These are phyloP conservation scores for Hippopotamyrus pictus DNA, from an alignment of 2,797 vertebrate genomes.

Conservation along the genomic window DNA sequence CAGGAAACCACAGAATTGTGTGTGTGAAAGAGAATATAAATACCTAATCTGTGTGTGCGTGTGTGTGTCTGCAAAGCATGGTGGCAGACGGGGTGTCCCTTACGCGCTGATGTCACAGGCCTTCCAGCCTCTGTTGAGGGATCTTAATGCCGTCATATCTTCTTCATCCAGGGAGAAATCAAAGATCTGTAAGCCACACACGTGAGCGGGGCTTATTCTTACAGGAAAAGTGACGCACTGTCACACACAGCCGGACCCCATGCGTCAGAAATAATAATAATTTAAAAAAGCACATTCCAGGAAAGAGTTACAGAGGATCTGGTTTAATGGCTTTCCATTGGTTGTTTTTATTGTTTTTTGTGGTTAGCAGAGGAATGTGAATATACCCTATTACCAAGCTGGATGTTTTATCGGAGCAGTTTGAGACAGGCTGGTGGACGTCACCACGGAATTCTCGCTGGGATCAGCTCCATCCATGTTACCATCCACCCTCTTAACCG, in stretches of 20 bases:
- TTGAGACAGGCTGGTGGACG: background rate
- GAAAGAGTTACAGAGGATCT: background rate
- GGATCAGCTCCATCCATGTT: background rate
- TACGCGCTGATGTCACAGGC: slow-evolving; percentile 42
- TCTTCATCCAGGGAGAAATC: slow-evolving; percentile 57
- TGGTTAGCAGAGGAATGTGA: background rate
- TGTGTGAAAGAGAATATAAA: background rate
- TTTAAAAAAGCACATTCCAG: background rate
- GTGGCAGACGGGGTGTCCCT: slow-evolving; percentile 24
- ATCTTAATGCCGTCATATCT: slow-evolving; percentile 52
- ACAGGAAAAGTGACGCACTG: background rate
- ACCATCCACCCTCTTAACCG: background rate
- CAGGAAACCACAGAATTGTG: background rate
- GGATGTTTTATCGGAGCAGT: background rate
- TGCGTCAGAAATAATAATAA: background rate
- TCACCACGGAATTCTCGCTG: background rate
- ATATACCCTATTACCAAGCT: background rate
- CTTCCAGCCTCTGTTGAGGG: slow-evolving; percentile 61
- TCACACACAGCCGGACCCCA: background rate
- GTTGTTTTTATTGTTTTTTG: background rate
- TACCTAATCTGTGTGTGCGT: background rate
- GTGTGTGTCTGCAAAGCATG: background rate
- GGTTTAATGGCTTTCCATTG: background rate
- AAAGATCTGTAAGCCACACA: slow-evolving; percentile 49
- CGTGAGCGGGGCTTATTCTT: background rate